Evolutionary conservation across 1,140 invertebrate genomes (phyloP).

Genomic region (Sycophila sp.): DNA sequence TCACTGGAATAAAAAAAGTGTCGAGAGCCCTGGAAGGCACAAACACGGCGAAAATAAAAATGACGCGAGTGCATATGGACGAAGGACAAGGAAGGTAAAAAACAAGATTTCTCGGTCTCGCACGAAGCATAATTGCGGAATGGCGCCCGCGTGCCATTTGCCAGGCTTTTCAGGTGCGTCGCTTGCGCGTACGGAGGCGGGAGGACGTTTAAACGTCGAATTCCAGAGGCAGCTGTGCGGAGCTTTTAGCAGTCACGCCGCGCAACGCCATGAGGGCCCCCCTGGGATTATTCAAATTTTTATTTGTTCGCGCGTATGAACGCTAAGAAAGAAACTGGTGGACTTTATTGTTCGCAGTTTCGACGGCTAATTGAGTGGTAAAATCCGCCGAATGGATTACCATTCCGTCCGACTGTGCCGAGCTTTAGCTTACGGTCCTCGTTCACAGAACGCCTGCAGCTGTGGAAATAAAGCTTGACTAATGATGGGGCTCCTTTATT

Average conservation of each 20-base stretch:
- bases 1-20: neutral
- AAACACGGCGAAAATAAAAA: too few species aligned
- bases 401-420: too few species aligned
- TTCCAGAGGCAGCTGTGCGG: neutral
- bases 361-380: constrained; percentile 3
- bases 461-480: constrained; percentile 9
- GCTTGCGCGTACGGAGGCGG: neutral
- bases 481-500: neutral
- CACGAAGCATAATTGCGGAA: constrained; percentile 11
- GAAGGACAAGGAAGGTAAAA: too few species aligned
- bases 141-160: constrained; percentile 7
- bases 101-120: too few species aligned
- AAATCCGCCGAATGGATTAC: neutral
- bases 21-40: neutral
- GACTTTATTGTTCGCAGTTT: neutral
- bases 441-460: too few species aligned
- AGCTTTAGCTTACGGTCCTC: too few species aligned
- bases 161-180: constrained; percentile 6
- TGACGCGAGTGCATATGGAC: too few species aligned
- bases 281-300: constrained; percentile 43
- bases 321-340: neutral
- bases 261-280: constrained; percentile 6
- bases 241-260: constrained; percentile 1
- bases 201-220: constrained; percentile 34
- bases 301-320: constrained; percentile 24